These are phyloP conservation scores for Bothrops jararaca DNA, from an alignment of 2,113 vertebrate genomes.

Conservation along the genomic window DNA sequence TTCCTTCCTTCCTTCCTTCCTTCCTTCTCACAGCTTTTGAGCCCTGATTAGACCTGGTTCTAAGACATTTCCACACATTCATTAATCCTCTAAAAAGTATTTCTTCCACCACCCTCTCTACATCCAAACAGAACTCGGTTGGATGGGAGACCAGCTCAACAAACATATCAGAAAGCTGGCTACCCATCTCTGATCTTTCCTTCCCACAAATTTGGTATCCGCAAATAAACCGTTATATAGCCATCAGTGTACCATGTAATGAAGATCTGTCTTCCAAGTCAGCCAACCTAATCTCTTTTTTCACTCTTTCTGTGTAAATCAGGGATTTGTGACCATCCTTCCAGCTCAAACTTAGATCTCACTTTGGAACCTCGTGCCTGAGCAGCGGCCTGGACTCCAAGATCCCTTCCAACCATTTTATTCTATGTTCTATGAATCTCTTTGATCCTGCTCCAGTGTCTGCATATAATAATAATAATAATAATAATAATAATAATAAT, in stretches of 20 bases:
- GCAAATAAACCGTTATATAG: background rate
- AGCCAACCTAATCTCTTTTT: background rate
- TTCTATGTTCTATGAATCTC: background rate
- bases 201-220: background rate
- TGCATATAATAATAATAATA: no score
- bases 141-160: background rate
- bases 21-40: background rate
- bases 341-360: background rate
- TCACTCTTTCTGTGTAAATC: background rate
- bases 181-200: background rate
- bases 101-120: background rate
- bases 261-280: background rate
- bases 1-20: no score
- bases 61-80: background rate
- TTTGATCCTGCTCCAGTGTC: background rate
- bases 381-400: no score
- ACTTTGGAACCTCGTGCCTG: background rate
- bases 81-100: background rate
- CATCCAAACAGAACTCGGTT: background rate
- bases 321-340: background rate
- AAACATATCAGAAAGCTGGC: background rate
- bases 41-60: background rate
- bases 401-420: no score
- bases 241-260: background rate
- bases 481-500: no score